phyloP scores from a whole-genome alignment of 1,140 invertebrate genomes.

The Tenebrio molitor region DNA sequence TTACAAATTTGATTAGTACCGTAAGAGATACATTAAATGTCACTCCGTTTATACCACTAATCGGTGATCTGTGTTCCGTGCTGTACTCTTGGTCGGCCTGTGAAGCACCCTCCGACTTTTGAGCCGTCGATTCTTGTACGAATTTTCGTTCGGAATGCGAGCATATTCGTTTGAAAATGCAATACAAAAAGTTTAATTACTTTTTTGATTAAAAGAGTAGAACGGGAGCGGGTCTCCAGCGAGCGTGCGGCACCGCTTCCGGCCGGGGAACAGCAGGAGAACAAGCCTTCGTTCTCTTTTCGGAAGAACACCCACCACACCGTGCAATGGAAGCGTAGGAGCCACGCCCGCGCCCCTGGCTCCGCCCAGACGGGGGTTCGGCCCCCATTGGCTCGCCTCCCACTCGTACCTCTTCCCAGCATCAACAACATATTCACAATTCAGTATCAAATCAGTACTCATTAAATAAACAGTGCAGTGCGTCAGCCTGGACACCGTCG shows the following conservation, averaged over 20 bases:
- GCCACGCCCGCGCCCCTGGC: slow-evolving; percentile 49
- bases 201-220: slow-evolving; percentile 50
- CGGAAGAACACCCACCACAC: slow-evolving; percentile 41
- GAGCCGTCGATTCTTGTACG: not conserved
- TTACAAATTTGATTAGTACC: no score
- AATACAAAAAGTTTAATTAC: slow-evolving; percentile 53
- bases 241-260: slow-evolving; percentile 39
- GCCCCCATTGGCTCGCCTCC: slow-evolving; percentile 59
- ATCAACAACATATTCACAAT: slow-evolving; percentile 66
- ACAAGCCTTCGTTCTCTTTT: slow-evolving; percentile 45
- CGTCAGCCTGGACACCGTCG: slow-evolving; percentile 60
- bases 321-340: slow-evolving; percentile 56
- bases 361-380: slow-evolving; percentile 57
- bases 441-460: slow-evolving; percentile 68
- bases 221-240: not conserved
- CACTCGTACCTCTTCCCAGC: slow-evolving; percentile 57
- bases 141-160: slow-evolving; percentile 20
- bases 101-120: not conserved
- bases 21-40: no score
- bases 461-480: slow-evolving; percentile 68
- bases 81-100: no score
- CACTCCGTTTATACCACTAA: no score
- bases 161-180: slow-evolving; percentile 41
- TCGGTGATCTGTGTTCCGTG: no score
- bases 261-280: slow-evolving; percentile 41